Conservation (phyloP, 2,113 vertebrate genomes). For the Climacteris rufus region DNA sequence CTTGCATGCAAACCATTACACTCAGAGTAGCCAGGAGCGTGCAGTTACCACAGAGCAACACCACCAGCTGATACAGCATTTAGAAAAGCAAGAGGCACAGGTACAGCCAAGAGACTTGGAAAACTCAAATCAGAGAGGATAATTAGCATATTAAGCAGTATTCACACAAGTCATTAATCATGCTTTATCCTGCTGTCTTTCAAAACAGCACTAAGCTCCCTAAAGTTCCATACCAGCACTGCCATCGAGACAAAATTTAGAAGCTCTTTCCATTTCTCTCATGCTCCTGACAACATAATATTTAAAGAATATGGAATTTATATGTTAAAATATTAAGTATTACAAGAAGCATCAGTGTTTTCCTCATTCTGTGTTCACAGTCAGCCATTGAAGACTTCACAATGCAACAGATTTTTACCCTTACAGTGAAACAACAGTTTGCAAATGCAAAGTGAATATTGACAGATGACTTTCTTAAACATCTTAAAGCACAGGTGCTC, state of each 20-base stretch:
- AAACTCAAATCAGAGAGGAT: neutral
- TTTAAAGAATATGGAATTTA: neutral
- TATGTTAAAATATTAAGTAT: neutral
- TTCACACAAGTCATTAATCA: neutral
- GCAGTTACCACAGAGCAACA: neutral
- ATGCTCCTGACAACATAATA: neutral
- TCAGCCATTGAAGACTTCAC: neutral
- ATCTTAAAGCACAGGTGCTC: neutral
- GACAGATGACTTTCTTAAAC: neutral
- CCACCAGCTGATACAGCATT: fast-evolving
- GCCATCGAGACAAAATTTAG: neutral
- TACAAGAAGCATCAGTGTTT: neutral
- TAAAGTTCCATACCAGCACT: neutral
- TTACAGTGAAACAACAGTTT: neutral
- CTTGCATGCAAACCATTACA: neutral
- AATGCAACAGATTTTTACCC: neutral
- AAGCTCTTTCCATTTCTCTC: neutral
- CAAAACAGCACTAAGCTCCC: neutral
- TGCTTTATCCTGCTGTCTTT: fast-evolving
- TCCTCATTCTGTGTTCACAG: neutral
- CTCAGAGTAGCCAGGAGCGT: neutral
- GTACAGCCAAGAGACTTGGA: neutral
- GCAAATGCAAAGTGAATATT: neutral
- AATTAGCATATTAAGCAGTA: neutral
- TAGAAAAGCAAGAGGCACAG: neutral